Conservation (phyloP, 1,140 invertebrate species). For the Caerostris extrusa region DNA sequence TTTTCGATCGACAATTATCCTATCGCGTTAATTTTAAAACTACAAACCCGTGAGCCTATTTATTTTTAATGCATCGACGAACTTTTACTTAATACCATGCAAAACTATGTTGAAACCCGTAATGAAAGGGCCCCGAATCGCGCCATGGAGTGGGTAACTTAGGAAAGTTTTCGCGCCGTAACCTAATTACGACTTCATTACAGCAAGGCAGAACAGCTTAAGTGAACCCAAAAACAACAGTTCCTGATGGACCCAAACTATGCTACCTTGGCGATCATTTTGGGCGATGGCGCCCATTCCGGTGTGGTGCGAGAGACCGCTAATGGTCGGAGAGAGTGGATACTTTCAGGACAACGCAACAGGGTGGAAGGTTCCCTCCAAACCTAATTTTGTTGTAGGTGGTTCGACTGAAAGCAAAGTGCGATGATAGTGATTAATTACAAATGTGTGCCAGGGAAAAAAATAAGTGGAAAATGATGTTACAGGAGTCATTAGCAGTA, state of each 20-base stretch:
- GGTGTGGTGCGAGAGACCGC: neutral
- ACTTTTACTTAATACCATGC: neutral
- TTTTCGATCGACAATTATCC: neutral
- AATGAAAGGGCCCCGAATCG: neutral
- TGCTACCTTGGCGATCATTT: conserved; percentile 21
- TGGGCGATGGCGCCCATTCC: neutral
- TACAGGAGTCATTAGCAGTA: conserved; percentile 50
- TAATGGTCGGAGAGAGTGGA: neutral
- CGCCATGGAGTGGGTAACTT: neutral
- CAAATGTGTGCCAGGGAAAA: conserved; percentile 2
- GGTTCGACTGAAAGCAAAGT: neutral
- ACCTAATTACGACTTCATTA: conserved; percentile 51
- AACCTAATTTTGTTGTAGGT: neutral
- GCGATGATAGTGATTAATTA: conserved; percentile 40
- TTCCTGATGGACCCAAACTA: conserved; percentile 24
- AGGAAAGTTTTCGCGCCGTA: neutral
- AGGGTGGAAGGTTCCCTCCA: neutral
- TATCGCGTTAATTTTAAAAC: neutral
- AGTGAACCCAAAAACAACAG: neutral
- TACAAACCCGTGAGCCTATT: neutral
- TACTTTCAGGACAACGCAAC: conserved; percentile 26
- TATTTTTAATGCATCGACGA: conserved; percentile 8
- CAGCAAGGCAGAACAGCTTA: neutral
- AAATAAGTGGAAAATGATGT: conserved; percentile 54
- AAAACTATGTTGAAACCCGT: neutral